These are phyloP conservation scores for Sparus aurata DNA, from an alignment of 2,797 vertebrate genomes.

Conservation along the genomic window DNA sequence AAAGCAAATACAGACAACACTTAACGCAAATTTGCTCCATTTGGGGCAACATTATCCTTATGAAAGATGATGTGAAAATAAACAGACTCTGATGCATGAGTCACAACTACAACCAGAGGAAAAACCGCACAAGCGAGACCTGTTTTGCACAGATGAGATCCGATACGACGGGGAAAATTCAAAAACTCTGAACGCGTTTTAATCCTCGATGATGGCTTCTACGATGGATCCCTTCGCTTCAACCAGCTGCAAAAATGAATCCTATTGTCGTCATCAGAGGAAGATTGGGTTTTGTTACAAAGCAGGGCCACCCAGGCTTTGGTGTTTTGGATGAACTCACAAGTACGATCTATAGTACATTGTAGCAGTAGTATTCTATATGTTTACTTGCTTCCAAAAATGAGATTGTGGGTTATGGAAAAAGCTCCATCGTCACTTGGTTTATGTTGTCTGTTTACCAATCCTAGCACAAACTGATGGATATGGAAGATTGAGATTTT, in stretches of 20 bases:
- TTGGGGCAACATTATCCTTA: not conserved
- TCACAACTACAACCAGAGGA: not conserved
- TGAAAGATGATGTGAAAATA: slow-evolving; percentile 10
- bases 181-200: slow-evolving; percentile 21
- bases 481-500: not conserved
- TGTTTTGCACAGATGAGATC: slow-evolving; percentile 34
- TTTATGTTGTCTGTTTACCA: slow-evolving; percentile 6
- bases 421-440: slow-evolving; percentile 19
- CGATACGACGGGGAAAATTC: slow-evolving; percentile 23
- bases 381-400: slow-evolving; percentile 17
- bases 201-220: slow-evolving; percentile 30
- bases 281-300: slow-evolving; percentile 40
- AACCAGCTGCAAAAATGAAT: slow-evolving; percentile 38
- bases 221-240: not conserved
- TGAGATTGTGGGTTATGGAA: slow-evolving; percentile 5
- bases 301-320: slow-evolving; percentile 44
- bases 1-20: not conserved
- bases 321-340: slow-evolving; percentile 16
- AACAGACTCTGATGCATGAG: not conserved
- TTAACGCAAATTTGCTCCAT: not conserved
- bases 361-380: not conserved
- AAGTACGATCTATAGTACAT: not conserved
- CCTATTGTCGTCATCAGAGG: slow-evolving; percentile 36
- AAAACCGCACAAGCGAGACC: not conserved
- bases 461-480: slow-evolving; percentile 13